A percentile compares a stretch with the other conserved stretches of the same genome.
Conservation (phyloP, 2,888 invertebrate species). For the Athrips mouffetella region DNA sequence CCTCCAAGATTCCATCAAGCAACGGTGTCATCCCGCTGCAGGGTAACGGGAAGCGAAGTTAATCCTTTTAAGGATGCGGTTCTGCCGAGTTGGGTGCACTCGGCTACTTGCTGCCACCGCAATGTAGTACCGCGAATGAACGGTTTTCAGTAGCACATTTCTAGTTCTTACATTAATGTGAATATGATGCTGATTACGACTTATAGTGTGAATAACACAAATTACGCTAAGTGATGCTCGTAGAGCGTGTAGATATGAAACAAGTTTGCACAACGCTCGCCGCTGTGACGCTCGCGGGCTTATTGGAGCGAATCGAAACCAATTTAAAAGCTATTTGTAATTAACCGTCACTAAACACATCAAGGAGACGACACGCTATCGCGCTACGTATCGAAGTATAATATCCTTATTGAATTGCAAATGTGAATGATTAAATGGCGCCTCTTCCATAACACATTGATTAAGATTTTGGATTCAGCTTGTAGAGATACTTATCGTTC, state of each 20-base stretch:
- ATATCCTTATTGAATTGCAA: conserved; percentile 15
- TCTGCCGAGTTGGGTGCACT: conserved; percentile 38
- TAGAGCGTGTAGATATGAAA: background rate
- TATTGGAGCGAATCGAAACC: conserved; percentile 58
- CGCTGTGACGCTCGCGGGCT: conserved; percentile 35
- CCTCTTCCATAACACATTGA: conserved; percentile 8
- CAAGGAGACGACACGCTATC: conserved; percentile 21
- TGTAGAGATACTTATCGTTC: background rate
- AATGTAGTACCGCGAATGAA: conserved; percentile 36
- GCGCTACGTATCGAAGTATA: conserved; percentile 12
- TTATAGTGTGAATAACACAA: conserved; percentile 19
- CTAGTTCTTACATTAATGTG: conserved; percentile 26
- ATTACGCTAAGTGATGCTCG: conserved; percentile 29
- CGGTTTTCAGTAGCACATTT: conserved; percentile 42
- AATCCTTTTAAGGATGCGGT: conserved; percentile 65
- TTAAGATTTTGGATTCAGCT: too few relatives aligned
- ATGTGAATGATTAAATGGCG: conserved; percentile 11
- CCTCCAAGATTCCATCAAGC: conserved; percentile 42
- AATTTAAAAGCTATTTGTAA: conserved; percentile 60
- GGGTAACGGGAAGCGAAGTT: conserved; percentile 62
- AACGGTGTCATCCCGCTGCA: conserved; percentile 51
- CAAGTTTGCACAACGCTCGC: conserved; percentile 26
- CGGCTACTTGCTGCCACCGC: too few relatives aligned
- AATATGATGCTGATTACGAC: conserved; percentile 31
- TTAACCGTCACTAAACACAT: conserved; percentile 48